Percentiles rank a stretch among this genome's conserved stretches.
Evolutionary conservation across 2,797 vertebrate species (phyloP).

Genomic region (Triplophysa yarkandensis): DNA sequence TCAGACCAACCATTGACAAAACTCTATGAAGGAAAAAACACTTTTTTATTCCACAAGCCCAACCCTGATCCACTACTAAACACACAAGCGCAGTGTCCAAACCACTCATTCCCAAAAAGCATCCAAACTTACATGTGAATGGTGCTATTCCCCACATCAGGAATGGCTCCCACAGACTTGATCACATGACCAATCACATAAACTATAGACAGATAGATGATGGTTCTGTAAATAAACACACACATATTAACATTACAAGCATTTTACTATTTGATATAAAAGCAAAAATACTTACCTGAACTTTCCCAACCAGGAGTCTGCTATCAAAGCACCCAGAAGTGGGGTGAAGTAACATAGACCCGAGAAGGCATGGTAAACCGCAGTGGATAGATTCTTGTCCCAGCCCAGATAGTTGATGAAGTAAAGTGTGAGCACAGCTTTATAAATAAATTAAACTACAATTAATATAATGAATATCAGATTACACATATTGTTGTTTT

Average conservation of each 20-base stretch:
- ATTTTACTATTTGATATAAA: too few relatives aligned
- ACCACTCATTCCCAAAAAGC: background rate
- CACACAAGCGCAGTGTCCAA: background rate
- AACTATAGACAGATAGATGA: slow-evolving; percentile 92
- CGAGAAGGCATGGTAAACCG: slow-evolving; percentile 93
- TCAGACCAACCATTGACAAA: slow-evolving; percentile 86
- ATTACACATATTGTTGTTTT: background rate
- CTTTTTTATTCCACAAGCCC: background rate
- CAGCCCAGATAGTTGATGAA: slow-evolving; percentile 91
- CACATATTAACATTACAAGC: too few relatives aligned
- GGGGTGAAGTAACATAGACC: slow-evolving; percentile 96
- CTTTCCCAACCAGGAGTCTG: slow-evolving; percentile 95
- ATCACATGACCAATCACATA: slow-evolving; percentile 93
- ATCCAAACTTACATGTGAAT: slow-evolving; percentile 88
- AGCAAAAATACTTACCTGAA: slow-evolving; percentile 81
- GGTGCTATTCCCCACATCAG: slow-evolving; percentile 77
- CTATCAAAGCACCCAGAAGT: slow-evolving; percentile 89
- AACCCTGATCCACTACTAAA: background rate
- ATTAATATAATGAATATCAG: background rate
- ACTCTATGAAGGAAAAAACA: slow-evolving; percentile 67
- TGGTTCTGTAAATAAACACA: slow-evolving; percentile 81
- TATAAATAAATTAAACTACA: slow-evolving; percentile 29
- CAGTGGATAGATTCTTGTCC: slow-evolving; percentile 88
- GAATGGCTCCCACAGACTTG: slow-evolving; percentile 93
- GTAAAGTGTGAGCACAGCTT: slow-evolving; percentile 92